Percentiles rank a stretch among this genome's conserved stretches.
Evolutionary conservation across 2,113 vertebrate species (phyloP).

Genomic region (Onychorhynchus coronatus): DNA sequence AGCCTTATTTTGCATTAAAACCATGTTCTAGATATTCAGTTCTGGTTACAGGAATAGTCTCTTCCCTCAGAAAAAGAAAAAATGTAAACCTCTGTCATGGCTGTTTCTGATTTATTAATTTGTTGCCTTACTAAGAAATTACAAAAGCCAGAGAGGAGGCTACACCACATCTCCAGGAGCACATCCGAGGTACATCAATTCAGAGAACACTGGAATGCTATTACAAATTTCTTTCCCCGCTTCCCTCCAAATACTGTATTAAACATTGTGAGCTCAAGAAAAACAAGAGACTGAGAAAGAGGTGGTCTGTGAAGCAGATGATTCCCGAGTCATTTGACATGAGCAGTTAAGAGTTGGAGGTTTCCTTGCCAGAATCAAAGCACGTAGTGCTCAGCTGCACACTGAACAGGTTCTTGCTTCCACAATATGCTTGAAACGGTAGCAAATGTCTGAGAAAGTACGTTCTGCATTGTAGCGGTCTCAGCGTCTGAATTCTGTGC

Average conservation of each 20-base stretch:
- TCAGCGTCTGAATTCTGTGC: background rate
- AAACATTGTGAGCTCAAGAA: background rate
- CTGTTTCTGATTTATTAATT: background rate
- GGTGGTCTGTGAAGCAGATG: background rate
- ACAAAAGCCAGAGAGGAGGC: background rate
- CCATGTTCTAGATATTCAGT: background rate
- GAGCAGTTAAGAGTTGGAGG: background rate
- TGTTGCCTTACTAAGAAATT: background rate
- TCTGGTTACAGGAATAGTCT: background rate
- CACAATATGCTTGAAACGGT: background rate
- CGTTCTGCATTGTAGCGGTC: rapidly evolving
- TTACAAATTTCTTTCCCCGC: background rate
- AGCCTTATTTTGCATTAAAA: background rate
- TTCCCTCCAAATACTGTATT: background rate
- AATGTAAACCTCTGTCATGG: background rate
- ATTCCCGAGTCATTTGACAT: background rate
- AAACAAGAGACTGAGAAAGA: background rate
- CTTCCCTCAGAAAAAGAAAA: background rate
- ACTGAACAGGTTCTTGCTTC: background rate
- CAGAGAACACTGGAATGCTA: background rate
- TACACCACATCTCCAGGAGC: background rate
- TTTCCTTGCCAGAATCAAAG: background rate
- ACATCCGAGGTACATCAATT: background rate
- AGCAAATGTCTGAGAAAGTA: background rate
- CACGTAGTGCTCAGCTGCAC: background rate